These are phyloP conservation scores for Caenorhabditis inopinata DNA, from an alignment of 1,140 invertebrate genomes.

Conservation along the genomic window DNA sequence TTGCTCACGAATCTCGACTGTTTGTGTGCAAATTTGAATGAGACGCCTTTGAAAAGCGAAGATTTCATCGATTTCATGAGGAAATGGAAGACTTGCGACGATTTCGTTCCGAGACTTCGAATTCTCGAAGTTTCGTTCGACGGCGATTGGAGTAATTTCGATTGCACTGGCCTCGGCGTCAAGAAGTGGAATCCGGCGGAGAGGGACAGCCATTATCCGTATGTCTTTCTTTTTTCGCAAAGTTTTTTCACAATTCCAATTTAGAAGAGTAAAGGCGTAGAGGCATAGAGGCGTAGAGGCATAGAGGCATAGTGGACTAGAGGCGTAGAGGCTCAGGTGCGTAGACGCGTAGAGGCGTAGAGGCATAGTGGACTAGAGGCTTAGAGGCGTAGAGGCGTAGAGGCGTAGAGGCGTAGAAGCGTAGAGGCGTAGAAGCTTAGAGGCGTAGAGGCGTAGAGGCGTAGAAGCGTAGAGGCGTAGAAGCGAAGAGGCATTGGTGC, in stretches of 20 bases:
- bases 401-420: too few relatives aligned
- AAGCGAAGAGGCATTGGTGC: too few relatives aligned
- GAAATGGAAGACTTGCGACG: background rate
- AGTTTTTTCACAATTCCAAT: background rate
- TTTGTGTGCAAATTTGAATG: background rate
- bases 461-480: too few relatives aligned
- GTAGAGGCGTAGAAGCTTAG: too few relatives aligned
- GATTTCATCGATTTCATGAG: background rate
- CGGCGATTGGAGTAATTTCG: background rate
- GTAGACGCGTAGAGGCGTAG: too few relatives aligned
- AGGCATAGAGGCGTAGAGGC: too few relatives aligned
- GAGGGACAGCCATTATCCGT: conserved; percentile 2
- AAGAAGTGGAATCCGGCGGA: conserved; percentile 1
- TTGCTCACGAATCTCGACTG: background rate
- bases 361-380: too few relatives aligned
- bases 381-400: too few relatives aligned
- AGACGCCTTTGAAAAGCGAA: background rate
- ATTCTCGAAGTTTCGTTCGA: conserved; percentile 5
- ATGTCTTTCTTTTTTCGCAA: background rate
- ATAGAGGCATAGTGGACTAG: too few relatives aligned
- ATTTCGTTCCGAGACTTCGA: background rate
- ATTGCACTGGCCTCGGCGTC: background rate
- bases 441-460: too few relatives aligned
- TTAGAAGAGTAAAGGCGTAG: background rate
- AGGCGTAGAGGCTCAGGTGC: too few relatives aligned